phyloP scores from a whole-genome alignment of 1,140 invertebrate species.

The Arctopsyche grandis region DNA sequence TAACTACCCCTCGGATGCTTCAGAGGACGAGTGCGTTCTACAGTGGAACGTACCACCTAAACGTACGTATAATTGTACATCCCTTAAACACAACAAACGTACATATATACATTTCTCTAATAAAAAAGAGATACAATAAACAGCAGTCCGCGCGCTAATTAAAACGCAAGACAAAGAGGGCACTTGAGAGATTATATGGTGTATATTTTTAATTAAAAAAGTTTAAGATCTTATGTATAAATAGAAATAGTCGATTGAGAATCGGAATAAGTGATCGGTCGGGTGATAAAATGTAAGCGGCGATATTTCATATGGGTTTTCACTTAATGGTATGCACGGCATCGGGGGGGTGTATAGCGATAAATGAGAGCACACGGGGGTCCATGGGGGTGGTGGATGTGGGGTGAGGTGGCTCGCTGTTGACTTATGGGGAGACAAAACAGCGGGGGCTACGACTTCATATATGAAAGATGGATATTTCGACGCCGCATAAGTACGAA shows the following conservation, averaged over 20 bases:
- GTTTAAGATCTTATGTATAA: no score
- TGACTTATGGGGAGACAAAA: slow-evolving; percentile 38
- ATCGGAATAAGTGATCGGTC: slow-evolving; percentile 29
- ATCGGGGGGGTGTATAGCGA: slow-evolving; percentile 9
- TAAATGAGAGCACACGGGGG: slow-evolving; percentile 31
- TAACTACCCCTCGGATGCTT: slow-evolving; percentile 16
- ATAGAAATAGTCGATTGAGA: not conserved
- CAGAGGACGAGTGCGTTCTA: not conserved
- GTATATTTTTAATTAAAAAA: no score
- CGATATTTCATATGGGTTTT: slow-evolving; percentile 19
- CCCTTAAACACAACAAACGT: not conserved
- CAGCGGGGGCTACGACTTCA: slow-evolving; percentile 1
- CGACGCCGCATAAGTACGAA: slow-evolving; percentile 1
- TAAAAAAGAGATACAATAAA: not conserved
- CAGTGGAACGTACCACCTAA: not conserved
- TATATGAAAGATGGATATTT: slow-evolving; percentile 41
- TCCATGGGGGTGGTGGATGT: not conserved
- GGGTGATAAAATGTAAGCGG: not conserved
- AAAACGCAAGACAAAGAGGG: not conserved
- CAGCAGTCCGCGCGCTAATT: not conserved
- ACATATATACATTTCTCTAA: not conserved
- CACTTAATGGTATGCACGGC: slow-evolving; percentile 35
- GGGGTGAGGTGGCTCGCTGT: not conserved
- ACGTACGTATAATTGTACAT: not conserved
- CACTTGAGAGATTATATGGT: no score